Conservation (phyloP, 2,888 invertebrate genomes). For the Lycia hirtaria region DNA sequence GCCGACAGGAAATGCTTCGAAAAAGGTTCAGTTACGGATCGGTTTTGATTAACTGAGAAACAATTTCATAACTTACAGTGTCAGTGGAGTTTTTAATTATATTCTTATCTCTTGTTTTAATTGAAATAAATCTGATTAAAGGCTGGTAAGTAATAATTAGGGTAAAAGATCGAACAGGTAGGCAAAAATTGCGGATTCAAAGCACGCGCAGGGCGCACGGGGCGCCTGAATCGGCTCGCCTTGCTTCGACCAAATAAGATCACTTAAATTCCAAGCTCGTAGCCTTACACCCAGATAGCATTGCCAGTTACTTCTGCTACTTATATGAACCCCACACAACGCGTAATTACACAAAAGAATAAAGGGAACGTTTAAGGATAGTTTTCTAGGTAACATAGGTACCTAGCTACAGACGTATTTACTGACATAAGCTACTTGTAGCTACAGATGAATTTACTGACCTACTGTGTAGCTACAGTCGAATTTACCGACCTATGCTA, state of each 20-base stretch:
- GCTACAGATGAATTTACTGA: no score
- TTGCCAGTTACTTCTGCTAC: slow-evolving; percentile 70
- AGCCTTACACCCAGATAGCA: slow-evolving; percentile 72
- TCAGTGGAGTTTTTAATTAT: not conserved
- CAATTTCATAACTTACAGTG: not conserved
- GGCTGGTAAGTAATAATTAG: slow-evolving; percentile 71
- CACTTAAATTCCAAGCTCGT: slow-evolving; percentile 81
- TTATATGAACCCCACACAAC: slow-evolving; percentile 69
- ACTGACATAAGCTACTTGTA: no score
- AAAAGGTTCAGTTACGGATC: no score
- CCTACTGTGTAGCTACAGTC: no score
- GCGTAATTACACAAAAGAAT: slow-evolving; percentile 80
- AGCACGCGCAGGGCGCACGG: slow-evolving; percentile 68
- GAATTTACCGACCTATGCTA: no score
- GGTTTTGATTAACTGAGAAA: no score
- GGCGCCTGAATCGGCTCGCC: slow-evolving; percentile 68
- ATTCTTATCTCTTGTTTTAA: slow-evolving; percentile 34
- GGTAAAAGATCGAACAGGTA: slow-evolving; percentile 64
- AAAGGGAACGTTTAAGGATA: slow-evolving; percentile 66
- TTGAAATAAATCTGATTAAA: slow-evolving; percentile 61
- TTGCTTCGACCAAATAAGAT: slow-evolving; percentile 74
- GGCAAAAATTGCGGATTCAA: slow-evolving; percentile 71
- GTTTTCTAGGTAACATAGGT: slow-evolving; percentile 59
- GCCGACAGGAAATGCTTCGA: no score
- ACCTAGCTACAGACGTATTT: not conserved